Conservation (phyloP, 1,140 invertebrate species). For the Bombus superbus region DNA sequence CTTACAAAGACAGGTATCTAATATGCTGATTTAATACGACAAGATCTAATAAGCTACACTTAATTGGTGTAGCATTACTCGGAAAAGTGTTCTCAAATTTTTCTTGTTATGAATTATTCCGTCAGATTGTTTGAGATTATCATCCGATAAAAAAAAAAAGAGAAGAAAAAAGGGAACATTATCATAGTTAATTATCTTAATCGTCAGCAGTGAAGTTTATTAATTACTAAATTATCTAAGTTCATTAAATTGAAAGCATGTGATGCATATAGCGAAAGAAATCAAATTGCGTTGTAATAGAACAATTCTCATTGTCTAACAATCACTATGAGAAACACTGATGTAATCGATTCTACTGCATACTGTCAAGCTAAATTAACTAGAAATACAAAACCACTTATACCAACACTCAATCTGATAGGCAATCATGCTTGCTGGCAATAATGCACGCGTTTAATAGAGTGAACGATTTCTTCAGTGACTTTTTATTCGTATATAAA, state of each 20-base stretch:
- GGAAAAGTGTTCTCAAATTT: slow-evolving; percentile 9
- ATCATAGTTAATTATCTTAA: not conserved
- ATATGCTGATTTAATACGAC: not conserved
- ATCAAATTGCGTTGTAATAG: not conserved
- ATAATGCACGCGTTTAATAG: slow-evolving; percentile 19
- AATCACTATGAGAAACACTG: slow-evolving; percentile 33
- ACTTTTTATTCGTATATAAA: not conserved
- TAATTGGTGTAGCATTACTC: not conserved
- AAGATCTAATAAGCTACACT: not conserved
- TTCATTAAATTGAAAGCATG: too few species aligned
- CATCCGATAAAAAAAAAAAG: not conserved
- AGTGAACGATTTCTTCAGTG: not conserved
- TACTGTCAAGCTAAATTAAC: slow-evolving; percentile 35
- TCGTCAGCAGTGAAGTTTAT: too few species aligned
- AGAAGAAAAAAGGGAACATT: not conserved
- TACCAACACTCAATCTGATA: slow-evolving; percentile 24
- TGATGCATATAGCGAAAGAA: not conserved
- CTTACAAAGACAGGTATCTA: not conserved
- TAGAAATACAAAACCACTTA: slow-evolving; percentile 34
- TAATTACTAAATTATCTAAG: too few species aligned
- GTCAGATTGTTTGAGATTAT: too few species aligned
- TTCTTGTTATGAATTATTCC: not conserved
- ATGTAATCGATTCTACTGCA: slow-evolving; percentile 34
- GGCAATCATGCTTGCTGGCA: not conserved
- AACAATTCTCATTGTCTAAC: not conserved